Evolutionary conservation across 2,797 vertebrate genomes (phyloP).

Genomic region (Lycodopsis pacificus): DNA sequence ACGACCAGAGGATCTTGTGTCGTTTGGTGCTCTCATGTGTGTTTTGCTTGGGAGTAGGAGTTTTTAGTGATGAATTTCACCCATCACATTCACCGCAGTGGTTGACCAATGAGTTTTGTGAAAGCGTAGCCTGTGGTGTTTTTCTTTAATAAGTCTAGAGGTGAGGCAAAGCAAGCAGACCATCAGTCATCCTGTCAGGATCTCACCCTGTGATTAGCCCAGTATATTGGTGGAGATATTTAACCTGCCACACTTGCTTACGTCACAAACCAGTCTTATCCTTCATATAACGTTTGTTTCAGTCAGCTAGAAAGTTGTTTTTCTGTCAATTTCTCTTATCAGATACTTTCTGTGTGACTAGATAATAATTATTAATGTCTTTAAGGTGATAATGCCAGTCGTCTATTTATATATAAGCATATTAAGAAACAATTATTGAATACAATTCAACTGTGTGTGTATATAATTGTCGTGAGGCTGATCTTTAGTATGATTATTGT

Average conservation of each 20-base stretch:
- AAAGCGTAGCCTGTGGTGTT: constrained; percentile 74
- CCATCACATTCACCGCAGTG: constrained; percentile 67
- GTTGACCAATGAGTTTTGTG: constrained; percentile 74
- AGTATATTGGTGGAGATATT: constrained; percentile 61
- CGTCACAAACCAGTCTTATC: constrained; percentile 29
- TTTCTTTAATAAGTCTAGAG: constrained; percentile 84
- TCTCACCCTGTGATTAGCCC: constrained; percentile 66
- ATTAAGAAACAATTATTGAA: not conserved
- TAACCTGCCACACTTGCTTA: constrained; percentile 60
- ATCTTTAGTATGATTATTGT: not conserved
- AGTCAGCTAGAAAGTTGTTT: constrained; percentile 34
- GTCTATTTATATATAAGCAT: not conserved
- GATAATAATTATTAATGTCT: constrained; percentile 18
- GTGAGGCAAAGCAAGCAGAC: constrained; percentile 74
- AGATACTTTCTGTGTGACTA: constrained; percentile 11
- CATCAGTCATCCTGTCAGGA: constrained; percentile 79
- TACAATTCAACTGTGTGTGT: not conserved
- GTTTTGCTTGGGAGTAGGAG: constrained; percentile 74
- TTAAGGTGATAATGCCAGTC: constrained; percentile 18
- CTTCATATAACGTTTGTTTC: constrained; percentile 33
- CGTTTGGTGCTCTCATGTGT: constrained; percentile 52
- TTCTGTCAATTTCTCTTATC: constrained; percentile 23
- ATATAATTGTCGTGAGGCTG: not conserved
- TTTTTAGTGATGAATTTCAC: constrained; percentile 79
- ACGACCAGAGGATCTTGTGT: constrained; percentile 65